phyloP scores from a whole-genome alignment of 1,140 invertebrate genomes.

The Magallana angulata region DNA sequence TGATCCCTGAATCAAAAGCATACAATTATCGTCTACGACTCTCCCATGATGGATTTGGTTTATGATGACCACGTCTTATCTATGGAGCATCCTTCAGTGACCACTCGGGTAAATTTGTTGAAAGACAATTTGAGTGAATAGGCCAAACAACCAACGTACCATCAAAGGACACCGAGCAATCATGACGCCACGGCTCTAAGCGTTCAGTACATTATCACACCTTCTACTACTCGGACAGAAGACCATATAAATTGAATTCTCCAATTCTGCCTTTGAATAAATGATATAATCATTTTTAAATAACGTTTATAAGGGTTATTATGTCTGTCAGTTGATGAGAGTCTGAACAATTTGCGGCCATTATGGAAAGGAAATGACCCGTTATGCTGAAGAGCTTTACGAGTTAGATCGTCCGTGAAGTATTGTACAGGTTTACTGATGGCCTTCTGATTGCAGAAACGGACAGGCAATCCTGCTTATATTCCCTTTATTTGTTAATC shows the following conservation, averaged over 20 bases:
- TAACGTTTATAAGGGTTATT: constrained; percentile 25
- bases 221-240: neutral
- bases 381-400: neutral
- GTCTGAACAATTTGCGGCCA: neutral
- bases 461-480: too few species aligned
- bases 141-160: neutral
- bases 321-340: constrained; percentile 13
- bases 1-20: neutral
- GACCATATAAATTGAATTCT: constrained; percentile 16
- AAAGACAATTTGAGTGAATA: constrained; percentile 22
- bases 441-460: too few species aligned
- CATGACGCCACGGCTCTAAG: neutral
- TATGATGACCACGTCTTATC: neutral
- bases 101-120: constrained; percentile 27
- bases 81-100: neutral
- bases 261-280: constrained; percentile 1
- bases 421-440: too few species aligned
- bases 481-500: too few species aligned
- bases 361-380: constrained; percentile 16
- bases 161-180: constrained; percentile 15
- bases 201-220: neutral
- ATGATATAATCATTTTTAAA: constrained; percentile 39
- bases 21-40: neutral
- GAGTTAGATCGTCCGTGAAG: neutral
- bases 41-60: neutral